Evolutionary conservation across 2,797 vertebrate genomes (phyloP), one percentile per base, ranked within the genome.

Genomic region (Phaenicophaeus curvirostris): DNA sequence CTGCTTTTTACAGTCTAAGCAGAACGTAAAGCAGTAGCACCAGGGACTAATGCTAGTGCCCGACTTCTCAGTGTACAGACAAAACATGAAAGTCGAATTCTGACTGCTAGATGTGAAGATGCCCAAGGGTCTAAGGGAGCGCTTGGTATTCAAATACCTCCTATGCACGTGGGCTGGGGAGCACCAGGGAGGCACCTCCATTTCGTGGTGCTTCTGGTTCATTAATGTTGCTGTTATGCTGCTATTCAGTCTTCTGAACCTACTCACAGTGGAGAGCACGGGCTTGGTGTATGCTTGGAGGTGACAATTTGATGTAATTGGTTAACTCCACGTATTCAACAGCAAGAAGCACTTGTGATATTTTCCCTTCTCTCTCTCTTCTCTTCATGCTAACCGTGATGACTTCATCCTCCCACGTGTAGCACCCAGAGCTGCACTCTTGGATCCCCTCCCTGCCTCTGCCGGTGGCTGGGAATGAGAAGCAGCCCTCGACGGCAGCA

Each of bases 141-240:
- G 1, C 90, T 27, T 5, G 55, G 65, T 6, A 5, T 25, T 28
- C 23, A 15, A 15, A 73, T 68, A 0, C 48, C 11, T 6, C 2
- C 2, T 1, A 28, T 4, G 24, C 0, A 0, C 4, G 14, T 15
- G 66, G 41, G 2, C 15, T 17, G 33, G 15, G 3, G 50, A 78
- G 72, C 19, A 19, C 2, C 27, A 15, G 31, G 1, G 54, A 25
- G 48, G 17, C 57, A 10, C 11, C 35, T 74, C 72, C 13, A 1
- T 10, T 28, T 28, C 71, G 1, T 0, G 11, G 44, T 11, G 50
- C 63, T 41, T 42, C 58, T 6, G 41, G 33, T 13, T 63, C 5
- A 0, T 46, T 6, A 5, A 50, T 3, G 50, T 10, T 10, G 55
- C 37, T 24, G 2, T 68, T 11, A 4, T 0, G n/a, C 9, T 0